These are phyloP conservation scores for Epinephelus coioides DNA, from an alignment of 2,797 vertebrate genomes.

Conservation along the genomic window DNA sequence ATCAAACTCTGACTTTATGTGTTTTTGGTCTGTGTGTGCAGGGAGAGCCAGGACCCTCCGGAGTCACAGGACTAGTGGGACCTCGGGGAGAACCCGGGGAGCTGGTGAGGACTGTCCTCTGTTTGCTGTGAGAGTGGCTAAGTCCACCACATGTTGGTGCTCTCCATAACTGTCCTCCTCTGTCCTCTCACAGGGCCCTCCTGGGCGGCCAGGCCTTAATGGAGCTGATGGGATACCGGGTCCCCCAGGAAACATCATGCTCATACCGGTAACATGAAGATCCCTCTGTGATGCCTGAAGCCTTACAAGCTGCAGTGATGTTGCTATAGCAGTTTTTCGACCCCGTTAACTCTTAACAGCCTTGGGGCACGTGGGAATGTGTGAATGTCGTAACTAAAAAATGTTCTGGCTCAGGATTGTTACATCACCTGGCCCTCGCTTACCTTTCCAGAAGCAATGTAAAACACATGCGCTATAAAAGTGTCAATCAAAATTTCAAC, in stretches of 20 bases:
- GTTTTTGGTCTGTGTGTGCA: conserved; percentile 36
- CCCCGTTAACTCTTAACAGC: conserved; percentile 43
- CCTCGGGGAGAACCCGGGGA: conserved; percentile 92
- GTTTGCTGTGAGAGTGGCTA: conserved; percentile 5
- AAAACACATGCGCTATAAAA: background rate
- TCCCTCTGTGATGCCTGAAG: conserved; percentile 26
- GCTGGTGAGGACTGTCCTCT: conserved; percentile 83
- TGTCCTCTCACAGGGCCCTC: conserved; percentile 88
- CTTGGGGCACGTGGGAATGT: conserved; percentile 19
- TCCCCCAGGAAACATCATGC: conserved; percentile 95
- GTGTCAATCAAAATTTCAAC: background rate
- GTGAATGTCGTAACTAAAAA: conserved; percentile 28
- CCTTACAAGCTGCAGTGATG: conserved; percentile 19
- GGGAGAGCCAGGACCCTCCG: conserved; percentile 87
- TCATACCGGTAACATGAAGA: conserved; percentile 89
- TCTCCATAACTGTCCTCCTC: conserved; percentile 41
- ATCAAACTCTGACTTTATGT: conserved; percentile 4
- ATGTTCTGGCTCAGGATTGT: conserved; percentile 18
- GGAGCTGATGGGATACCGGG: conserved; percentile 96
- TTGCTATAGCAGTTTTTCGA: conserved; percentile 49
- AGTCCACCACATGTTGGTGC: background rate
- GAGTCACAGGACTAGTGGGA: conserved; percentile 90
- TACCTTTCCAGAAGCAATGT: background rate
- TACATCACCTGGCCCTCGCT: background rate
- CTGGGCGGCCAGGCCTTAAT: conserved; percentile 91